These are phyloP conservation scores for Metalampra italica DNA, from an alignment of 2,888 invertebrate species.

Conservation along the genomic window DNA sequence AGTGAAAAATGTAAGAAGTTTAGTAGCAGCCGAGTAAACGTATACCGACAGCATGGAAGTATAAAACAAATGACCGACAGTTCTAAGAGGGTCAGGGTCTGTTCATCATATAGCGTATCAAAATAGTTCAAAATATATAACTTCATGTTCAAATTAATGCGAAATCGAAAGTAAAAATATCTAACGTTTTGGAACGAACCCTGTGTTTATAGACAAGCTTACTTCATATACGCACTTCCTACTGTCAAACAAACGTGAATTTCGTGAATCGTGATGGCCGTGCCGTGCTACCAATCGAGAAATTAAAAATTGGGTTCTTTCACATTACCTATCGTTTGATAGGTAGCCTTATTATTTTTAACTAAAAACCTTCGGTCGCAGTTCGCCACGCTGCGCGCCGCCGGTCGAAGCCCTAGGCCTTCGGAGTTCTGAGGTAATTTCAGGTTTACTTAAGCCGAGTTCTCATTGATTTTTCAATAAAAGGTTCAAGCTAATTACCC, in stretches of 20 bases:
- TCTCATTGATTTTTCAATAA: slow-evolving; percentile 63
- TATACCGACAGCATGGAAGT: no score
- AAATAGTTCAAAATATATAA: no score
- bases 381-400: slow-evolving; percentile 23
- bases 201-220: no score
- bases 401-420: slow-evolving; percentile 42
- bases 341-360: slow-evolving; percentile 16
- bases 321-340: not conserved
- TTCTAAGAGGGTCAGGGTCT: no score
- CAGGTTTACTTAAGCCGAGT: slow-evolving; percentile 12
- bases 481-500: slow-evolving; percentile 44
- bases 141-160: no score
- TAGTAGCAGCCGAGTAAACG: no score
- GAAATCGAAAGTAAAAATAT: no score
- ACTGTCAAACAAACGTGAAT: not conserved
- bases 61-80: no score
- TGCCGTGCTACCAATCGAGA: not conserved
- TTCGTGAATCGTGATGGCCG: not conserved
- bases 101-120: no score
- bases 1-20: no score
- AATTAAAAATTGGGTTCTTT: not conserved
- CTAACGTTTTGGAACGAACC: no score
- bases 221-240: not conserved
- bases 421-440: slow-evolving; percentile 14
- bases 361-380: slow-evolving; percentile 33